These are phyloP conservation scores for Heliocidaris erythrogramma DNA, from an alignment of 35 echinoderm and acorn worm genomes.

Conservation along the genomic window DNA sequence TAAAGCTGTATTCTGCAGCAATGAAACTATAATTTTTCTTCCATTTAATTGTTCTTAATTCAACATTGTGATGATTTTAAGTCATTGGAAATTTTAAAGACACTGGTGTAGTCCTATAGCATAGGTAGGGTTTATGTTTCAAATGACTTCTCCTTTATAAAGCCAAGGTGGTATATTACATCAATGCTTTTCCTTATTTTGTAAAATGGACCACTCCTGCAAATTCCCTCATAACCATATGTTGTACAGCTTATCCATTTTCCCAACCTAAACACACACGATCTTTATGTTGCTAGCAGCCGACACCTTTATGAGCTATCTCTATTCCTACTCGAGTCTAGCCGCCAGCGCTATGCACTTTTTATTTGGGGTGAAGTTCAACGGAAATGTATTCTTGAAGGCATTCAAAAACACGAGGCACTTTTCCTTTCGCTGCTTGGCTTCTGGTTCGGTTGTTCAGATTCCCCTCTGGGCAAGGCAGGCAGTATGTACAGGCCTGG, in stretches of 20 bases:
- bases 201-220: neutral
- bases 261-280: neutral
- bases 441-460: neutral
- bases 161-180: neutral
- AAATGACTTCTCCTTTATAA: too few relatives aligned
- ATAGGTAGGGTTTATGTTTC: too few relatives aligned
- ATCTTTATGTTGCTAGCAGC: neutral
- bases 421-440: neutral
- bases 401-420: neutral
- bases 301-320: neutral
- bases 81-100: too few relatives aligned
- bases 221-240: neutral
- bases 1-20: too few relatives aligned
- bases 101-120: too few relatives aligned
- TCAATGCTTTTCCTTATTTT: neutral
- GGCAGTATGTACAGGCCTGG: neutral
- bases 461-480: neutral
- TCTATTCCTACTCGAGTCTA: neutral
- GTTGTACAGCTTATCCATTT: neutral
- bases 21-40: too few relatives aligned
- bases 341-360: slow-evolving; percentile 18
- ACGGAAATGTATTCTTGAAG: slow-evolving; percentile 2
- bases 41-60: too few relatives aligned
- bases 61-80: too few relatives aligned
- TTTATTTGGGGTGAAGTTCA: slow-evolving; percentile 21